phyloP scores from a whole-genome alignment of 2,113 vertebrate genomes.

The Petrocephalus microphthalmus region DNA sequence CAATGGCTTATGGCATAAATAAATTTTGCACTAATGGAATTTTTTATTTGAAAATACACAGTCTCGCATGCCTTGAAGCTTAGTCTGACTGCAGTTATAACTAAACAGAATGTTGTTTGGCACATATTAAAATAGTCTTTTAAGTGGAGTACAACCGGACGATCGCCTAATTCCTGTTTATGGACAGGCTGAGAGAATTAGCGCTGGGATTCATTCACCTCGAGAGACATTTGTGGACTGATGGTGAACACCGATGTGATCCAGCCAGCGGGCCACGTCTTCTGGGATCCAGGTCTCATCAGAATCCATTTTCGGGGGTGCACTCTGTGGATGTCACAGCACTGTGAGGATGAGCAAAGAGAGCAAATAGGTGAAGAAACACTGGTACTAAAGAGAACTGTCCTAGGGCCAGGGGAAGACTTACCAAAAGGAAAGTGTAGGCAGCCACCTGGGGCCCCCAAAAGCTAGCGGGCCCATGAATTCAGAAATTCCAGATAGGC shows the following conservation, averaged over 20 bases:
- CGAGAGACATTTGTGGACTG: slow-evolving; percentile 46
- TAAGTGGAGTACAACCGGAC: neutral
- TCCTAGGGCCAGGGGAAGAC: neutral
- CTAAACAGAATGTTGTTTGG: neutral
- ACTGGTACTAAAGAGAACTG: neutral
- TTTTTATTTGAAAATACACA: neutral
- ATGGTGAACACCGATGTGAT: slow-evolving; percentile 54
- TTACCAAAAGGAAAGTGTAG: neutral
- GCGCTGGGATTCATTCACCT: slow-evolving; percentile 24
- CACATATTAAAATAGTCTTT: neutral
- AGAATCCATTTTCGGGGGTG: slow-evolving; percentile 53
- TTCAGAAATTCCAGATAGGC: neutral
- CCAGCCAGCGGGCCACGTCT: slow-evolving; percentile 57
- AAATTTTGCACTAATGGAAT: neutral
- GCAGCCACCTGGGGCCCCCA: neutral
- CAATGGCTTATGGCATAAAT: neutral
- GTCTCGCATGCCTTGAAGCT: neutral
- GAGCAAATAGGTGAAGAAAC: neutral
- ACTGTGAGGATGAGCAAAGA: neutral
- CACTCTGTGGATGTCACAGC: neutral
- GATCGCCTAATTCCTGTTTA: neutral
- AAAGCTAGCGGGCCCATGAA: neutral
- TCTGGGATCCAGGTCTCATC: slow-evolving; percentile 63
- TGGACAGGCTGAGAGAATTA: neutral
- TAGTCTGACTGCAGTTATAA: neutral